Evolutionary conservation across 2,888 invertebrate genomes (phyloP).

Genomic region (Diaprepes abbreviatus): DNA sequence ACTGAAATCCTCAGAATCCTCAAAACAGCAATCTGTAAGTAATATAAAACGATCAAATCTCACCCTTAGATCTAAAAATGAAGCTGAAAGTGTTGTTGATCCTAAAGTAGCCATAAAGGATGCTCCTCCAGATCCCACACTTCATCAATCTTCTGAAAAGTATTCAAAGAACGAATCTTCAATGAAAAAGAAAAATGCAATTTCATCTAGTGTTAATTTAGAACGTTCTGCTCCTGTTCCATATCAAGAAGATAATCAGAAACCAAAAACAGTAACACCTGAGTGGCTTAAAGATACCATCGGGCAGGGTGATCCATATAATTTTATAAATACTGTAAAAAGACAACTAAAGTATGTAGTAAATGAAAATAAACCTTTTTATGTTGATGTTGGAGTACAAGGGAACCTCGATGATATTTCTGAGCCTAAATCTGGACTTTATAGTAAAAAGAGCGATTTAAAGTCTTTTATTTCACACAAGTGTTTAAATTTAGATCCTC

Average conservation of each 20-base stretch:
- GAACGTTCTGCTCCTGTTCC: constrained; percentile 12
- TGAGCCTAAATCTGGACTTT: constrained; percentile 30
- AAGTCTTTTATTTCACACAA: constrained; percentile 59
- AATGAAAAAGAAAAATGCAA: not conserved
- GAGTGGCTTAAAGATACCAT: constrained; percentile 53
- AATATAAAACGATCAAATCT: not conserved
- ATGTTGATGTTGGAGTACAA: constrained; percentile 57
- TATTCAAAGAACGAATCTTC: not conserved
- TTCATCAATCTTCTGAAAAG: not conserved
- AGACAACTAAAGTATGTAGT: constrained; percentile 68
- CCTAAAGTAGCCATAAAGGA: not conserved
- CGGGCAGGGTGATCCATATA: constrained; percentile 70
- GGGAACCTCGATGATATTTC: constrained; percentile 48
- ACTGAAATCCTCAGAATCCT: not conserved
- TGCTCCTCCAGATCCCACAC: not conserved
- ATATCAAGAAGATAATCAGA: not conserved
- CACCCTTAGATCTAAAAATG: not conserved
- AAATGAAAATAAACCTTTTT: constrained; percentile 47
- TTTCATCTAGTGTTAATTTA: constrained; percentile 26
- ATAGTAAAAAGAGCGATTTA: constrained; percentile 47
- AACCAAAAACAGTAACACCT: constrained; percentile 23
- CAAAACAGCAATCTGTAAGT: not conserved
- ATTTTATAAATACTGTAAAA: constrained; percentile 74
- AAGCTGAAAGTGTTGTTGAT: not conserved
- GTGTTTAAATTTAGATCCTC: constrained; percentile 58